These are phyloP conservation scores for Geotrypetes seraphini DNA, from an alignment of 2,797 vertebrate genomes.

Conservation along the genomic window DNA sequence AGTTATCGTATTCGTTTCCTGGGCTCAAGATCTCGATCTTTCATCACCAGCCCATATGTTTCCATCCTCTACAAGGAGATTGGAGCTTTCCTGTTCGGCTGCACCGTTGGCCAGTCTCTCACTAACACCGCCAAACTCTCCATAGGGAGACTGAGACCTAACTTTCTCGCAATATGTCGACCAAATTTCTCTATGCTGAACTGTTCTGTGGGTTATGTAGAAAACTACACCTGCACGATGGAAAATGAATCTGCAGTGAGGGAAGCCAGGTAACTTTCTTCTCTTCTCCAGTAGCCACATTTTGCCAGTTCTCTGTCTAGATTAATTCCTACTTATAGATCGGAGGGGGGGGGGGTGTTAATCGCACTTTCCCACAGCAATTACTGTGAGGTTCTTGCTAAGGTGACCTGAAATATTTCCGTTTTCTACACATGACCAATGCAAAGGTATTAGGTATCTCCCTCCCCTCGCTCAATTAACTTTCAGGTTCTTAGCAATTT, in stretches of 20 bases:
- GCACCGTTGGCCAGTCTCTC: slow-evolving; percentile 57
- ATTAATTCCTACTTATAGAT: too few species aligned
- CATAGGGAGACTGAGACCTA: slow-evolving; percentile 57
- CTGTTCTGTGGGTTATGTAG: slow-evolving; percentile 40
- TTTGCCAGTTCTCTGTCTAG: too few species aligned
- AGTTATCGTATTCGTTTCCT: slow-evolving; percentile 48
- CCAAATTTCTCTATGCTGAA: slow-evolving; percentile 49
- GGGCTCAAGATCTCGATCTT: slow-evolving; percentile 36
- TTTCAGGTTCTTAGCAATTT: too few species aligned
- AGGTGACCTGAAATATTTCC: too few species aligned
- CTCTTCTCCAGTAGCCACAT: slow-evolving; percentile 57
- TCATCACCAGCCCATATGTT: slow-evolving; percentile 48
- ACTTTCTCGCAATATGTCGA: slow-evolving; percentile 62
- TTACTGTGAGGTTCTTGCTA: too few species aligned
- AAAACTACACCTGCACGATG: slow-evolving; percentile 34
- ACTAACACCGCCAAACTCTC: slow-evolving; percentile 69
- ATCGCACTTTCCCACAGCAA: too few species aligned
- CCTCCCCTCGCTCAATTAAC: too few species aligned
- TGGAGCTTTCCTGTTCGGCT: slow-evolving; percentile 64
- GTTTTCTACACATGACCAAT: too few species aligned
- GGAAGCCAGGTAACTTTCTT: slow-evolving; percentile 46
- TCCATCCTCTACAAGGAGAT: slow-evolving; percentile 63
- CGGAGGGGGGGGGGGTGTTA: too few species aligned
- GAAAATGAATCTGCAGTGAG: slow-evolving; percentile 29
- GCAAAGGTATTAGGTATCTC: too few species aligned